Evolutionary conservation across 2,113 vertebrate species (phyloP), one percentile per base, ranked within the genome.

Genomic region (Xyrauchen texanus): DNA sequence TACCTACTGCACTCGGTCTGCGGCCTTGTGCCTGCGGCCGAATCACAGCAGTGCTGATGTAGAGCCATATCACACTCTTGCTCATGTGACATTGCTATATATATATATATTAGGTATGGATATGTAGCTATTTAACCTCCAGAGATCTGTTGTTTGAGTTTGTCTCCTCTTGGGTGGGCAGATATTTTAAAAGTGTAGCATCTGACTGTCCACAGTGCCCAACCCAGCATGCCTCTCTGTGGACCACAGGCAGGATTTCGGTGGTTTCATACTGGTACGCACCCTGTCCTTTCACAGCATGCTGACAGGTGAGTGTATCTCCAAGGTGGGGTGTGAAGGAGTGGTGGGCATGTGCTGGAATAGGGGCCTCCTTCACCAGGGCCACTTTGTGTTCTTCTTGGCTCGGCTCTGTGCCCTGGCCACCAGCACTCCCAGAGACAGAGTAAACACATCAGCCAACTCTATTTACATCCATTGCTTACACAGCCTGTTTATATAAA

Each of bases 401-500:
- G 74, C 72, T 21, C 16, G 12, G 2, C 44, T 57, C 13, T 1
- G 9, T 21, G 2, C 51, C 47, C 67, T 11, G 34, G 34, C 60
- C 45, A 46, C 83, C 63, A 64, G 60, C 72, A 68, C 83, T 79
- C 80, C 45, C 67, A 46, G 58, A 52, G 80, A 72, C 68, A 76
- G 79, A 87, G 80, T 86, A 90, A 90, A 90, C 89, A 88, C 85
- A 84, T 83, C 78, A 83, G 79, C 80, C 75, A 75, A 63, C 53
- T 82, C 83, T 87, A 84, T 89, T 89, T 89, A 88, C 83, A 83
- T 73, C 82, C 55, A 73, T 47, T 71, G 82, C 80, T 65, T 85
- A 63, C 79, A 85, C 83, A 84, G 83, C 81, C 51, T 85, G 86
- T 89, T 89, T 89, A 85, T 86, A 82, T 55, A 86, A 81, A 85